phyloP scores from a whole-genome alignment of 2,888 invertebrate genomes.

The Alloscopus bannaensis region DNA sequence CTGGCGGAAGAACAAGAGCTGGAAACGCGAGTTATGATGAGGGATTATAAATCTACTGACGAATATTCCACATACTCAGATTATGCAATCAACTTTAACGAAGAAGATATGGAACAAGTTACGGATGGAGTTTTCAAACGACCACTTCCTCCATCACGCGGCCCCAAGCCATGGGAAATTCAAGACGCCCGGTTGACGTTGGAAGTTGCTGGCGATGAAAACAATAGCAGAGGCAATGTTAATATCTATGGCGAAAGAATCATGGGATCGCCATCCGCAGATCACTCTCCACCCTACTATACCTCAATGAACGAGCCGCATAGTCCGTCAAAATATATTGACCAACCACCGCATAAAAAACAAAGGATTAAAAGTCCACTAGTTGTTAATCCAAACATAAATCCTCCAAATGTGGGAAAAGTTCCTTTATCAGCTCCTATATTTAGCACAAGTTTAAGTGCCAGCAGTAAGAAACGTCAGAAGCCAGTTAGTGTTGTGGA shows the following conservation, averaged over 20 bases:
- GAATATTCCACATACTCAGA: conserved; percentile 45
- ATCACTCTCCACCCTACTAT: background rate
- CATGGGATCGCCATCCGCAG: background rate
- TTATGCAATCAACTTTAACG: conserved; percentile 36
- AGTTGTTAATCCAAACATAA: conserved; percentile 49
- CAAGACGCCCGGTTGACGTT: conserved; percentile 44
- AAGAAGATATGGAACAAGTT: conserved; percentile 56
- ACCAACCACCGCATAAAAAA: conserved; percentile 49
- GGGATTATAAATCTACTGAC: conserved; percentile 29
- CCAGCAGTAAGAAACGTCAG: conserved; percentile 63
- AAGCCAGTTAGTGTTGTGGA: conserved; percentile 65
- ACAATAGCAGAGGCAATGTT: conserved; percentile 8
- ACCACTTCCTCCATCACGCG: conserved; percentile 51
- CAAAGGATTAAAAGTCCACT: conserved; percentile 61
- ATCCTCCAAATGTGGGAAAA: conserved; percentile 44
- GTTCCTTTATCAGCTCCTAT: conserved; percentile 65
- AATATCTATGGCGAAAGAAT: conserved; percentile 9
- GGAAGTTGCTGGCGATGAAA: conserved; percentile 46
- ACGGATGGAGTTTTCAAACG: conserved; percentile 59
- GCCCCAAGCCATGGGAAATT: conserved; percentile 52
- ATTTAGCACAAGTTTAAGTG: conserved; percentile 70
- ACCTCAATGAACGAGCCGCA: conserved; percentile 10
- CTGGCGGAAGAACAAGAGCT: background rate
- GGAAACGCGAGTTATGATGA: background rate
- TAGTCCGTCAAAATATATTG: conserved; percentile 13